Evolutionary conservation across 1,140 invertebrate species (phyloP).

Genomic region (Cyphomyrmex costatus): DNA sequence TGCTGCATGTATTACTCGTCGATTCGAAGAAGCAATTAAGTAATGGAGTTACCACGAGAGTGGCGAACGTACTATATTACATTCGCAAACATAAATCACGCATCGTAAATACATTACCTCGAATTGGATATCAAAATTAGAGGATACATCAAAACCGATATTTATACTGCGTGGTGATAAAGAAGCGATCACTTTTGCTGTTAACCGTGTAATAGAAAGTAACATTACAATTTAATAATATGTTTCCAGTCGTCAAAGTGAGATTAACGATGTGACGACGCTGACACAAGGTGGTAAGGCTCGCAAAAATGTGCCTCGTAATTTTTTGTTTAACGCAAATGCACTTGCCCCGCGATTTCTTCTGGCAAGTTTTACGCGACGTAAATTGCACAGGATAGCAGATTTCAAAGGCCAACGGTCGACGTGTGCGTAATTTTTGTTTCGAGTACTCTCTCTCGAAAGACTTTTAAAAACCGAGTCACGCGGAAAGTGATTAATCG

Average conservation of each 20-base stretch:
- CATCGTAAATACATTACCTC: slow-evolving; percentile 25
- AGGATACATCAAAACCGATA: neutral
- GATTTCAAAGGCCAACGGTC: neutral
- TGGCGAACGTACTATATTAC: slow-evolving; percentile 35
- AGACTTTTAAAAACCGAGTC: neutral
- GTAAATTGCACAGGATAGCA: slow-evolving; percentile 17
- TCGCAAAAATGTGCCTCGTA: neutral
- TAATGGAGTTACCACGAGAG: slow-evolving; percentile 43
- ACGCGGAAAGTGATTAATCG: neutral
- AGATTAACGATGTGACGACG: neutral
- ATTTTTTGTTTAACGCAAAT: neutral
- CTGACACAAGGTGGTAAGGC: neutral
- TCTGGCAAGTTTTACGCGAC: slow-evolving; percentile 2
- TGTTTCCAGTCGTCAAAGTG: neutral
- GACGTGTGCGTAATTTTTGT: neutral
- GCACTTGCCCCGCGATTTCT: neutral
- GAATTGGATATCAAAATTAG: slow-evolving; percentile 1
- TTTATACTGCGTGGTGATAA: neutral
- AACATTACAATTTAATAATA: neutral
- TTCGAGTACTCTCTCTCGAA: neutral
- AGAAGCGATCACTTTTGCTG: neutral
- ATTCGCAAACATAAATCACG: slow-evolving; percentile 1
- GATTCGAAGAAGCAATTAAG: slow-evolving; percentile 47
- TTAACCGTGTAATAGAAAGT: neutral
- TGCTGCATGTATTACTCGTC: slow-evolving; percentile 30